phyloP scores from a whole-genome alignment of 1,140 invertebrate genomes.

The Drosophila simulans region DNA sequence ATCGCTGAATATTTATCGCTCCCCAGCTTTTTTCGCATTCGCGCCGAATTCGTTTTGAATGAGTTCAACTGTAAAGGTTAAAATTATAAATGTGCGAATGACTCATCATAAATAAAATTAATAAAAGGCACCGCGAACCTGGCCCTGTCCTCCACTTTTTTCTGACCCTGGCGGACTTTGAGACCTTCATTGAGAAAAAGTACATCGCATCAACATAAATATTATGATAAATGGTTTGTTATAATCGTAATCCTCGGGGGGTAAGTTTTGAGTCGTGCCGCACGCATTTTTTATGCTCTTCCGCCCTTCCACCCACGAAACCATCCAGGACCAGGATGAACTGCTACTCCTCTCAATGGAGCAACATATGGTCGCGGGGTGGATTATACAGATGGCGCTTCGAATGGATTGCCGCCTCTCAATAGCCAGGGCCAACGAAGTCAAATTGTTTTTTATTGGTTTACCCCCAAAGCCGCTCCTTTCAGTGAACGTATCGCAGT shows the following conservation, averaged over 20 bases:
- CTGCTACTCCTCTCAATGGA: constrained; percentile 46
- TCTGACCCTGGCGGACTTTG: constrained; percentile 34
- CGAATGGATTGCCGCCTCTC: constrained; percentile 66
- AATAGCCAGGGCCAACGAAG: constrained; percentile 58
- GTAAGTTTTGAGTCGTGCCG: constrained; percentile 82
- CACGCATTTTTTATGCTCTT: constrained; percentile 76
- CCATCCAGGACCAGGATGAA: constrained; percentile 46
- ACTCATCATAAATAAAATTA: constrained; percentile 85
- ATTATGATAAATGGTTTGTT: constrained; percentile 85
- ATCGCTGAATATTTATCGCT: constrained; percentile 7
- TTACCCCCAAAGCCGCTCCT: constrained; percentile 22
- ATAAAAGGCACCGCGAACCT: constrained; percentile 72
- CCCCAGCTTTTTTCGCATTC: constrained; percentile 40
- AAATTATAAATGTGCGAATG: constrained; percentile 85
- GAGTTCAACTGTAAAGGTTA: constrained; percentile 84
- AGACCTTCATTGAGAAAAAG: constrained; percentile 84
- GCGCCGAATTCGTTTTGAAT: constrained; percentile 65
- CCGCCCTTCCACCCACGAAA: constrained; percentile 26
- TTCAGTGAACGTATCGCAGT: constrained; percentile 2
- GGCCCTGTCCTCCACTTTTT: constrained; percentile 27
- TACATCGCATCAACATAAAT: constrained; percentile 84
- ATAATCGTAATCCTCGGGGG: constrained; percentile 84
- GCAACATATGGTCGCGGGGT: constrained; percentile 79
- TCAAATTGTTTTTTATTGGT: constrained; percentile 74
- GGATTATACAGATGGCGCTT: constrained; percentile 80